These are phyloP conservation scores for Amiota mariae DNA, from an alignment of 2,888 invertebrate genomes.

Conservation along the genomic window DNA sequence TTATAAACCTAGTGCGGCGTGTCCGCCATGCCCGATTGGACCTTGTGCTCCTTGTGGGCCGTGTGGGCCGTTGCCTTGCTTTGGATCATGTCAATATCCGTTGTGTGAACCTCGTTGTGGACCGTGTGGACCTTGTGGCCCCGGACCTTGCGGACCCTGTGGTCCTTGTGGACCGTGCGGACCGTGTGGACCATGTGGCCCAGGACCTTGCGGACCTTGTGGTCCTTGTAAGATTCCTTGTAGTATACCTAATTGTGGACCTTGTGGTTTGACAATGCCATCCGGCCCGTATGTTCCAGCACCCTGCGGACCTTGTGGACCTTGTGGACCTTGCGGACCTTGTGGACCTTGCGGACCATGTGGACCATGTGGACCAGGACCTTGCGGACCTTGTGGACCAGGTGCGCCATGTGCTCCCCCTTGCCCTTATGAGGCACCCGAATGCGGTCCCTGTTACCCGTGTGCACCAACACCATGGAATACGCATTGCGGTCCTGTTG, in stretches of 20 bases:
- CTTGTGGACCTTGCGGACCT: constrained; percentile 53
- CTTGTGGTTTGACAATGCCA: constrained; percentile 47
- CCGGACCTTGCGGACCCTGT: constrained; percentile 57
- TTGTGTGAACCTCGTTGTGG: constrained; percentile 55
- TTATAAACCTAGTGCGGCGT: constrained; percentile 63
- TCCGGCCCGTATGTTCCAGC: constrained; percentile 33
- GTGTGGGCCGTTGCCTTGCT: constrained; percentile 63
- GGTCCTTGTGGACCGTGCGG: constrained; percentile 59
- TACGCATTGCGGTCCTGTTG: constrained; percentile 55
- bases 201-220: constrained; percentile 53
- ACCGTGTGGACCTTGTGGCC: constrained; percentile 59
- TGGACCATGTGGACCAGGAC: constrained; percentile 53
- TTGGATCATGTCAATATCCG: constrained; percentile 62
- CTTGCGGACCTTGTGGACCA: constrained; percentile 51
- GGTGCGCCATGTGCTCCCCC: constrained; percentile 47
- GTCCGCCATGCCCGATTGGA: constrained; percentile 63
- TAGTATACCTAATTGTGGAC: constrained; percentile 48
- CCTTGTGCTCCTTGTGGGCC: constrained; percentile 55
- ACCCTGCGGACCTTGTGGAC: constrained; percentile 52
- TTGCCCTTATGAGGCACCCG: constrained; percentile 50
- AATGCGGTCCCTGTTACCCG: constrained; percentile 58
- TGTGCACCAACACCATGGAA: constrained; percentile 50
- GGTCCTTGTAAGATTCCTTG: constrained; percentile 50
- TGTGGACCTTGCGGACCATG: constrained; percentile 56
- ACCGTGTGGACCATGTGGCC: constrained; percentile 53